A percentile compares a stretch with the other conserved stretches of the same genome.
These are phyloP conservation scores for Schizopygopsis malacanthus DNA, from an alignment of 2,797 vertebrate species.

Conservation along the genomic window DNA sequence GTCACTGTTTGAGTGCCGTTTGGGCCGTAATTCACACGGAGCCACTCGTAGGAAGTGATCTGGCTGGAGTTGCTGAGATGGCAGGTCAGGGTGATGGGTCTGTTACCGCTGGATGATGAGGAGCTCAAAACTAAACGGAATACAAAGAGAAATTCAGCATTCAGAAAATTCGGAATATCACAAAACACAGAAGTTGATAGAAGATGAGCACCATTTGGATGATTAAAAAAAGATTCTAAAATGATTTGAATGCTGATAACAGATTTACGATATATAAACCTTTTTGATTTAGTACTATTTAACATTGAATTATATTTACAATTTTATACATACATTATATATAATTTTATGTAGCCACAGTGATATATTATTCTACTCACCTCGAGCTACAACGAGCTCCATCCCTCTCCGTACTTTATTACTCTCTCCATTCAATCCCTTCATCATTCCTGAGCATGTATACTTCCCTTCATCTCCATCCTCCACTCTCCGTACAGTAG, in stretches of 20 bases:
- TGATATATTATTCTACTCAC: slow-evolving; percentile 61
- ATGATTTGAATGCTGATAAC: no score
- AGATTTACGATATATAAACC: no score
- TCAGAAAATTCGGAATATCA: neutral
- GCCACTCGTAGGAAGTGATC: slow-evolving; percentile 74
- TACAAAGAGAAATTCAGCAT: slow-evolving; percentile 22
- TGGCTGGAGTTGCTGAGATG: slow-evolving; percentile 66
- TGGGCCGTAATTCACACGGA: slow-evolving; percentile 63
- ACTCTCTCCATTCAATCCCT: neutral
- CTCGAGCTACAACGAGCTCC: slow-evolving; percentile 72
- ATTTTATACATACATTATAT: no score
- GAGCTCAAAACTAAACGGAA: slow-evolving; percentile 66
- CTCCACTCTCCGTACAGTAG: slow-evolving; percentile 63
- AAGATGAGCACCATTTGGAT: neutral
- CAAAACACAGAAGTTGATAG: neutral
- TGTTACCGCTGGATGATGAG: slow-evolving; percentile 35
- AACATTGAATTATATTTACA: no score
- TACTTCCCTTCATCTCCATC: slow-evolving; percentile 71
- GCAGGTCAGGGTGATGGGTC: slow-evolving; percentile 70
- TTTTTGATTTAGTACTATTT: no score
- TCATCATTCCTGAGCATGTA: slow-evolving; percentile 66
- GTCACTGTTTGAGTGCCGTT: slow-evolving; percentile 59
- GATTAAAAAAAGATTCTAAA: no score
- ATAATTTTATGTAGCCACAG: neutral
- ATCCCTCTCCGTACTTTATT: slow-evolving; percentile 62